Conservation (phyloP, 2,113 vertebrate species). For the Barbus barbus region DNA sequence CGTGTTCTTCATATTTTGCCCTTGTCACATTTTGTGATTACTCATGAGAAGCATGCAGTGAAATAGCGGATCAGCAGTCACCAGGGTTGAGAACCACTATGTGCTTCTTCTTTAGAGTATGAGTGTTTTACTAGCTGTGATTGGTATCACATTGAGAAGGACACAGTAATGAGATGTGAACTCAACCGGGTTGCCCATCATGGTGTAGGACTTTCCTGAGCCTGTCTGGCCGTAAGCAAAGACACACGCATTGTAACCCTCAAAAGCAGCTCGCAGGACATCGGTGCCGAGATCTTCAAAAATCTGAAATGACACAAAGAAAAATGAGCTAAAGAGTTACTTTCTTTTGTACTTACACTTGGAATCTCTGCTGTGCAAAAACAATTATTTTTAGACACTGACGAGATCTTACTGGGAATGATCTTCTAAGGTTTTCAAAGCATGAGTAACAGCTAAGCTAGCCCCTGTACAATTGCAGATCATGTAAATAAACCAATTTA, state of each 20-base stretch:
- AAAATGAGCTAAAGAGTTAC: neutral
- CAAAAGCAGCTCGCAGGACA: constrained; percentile 91
- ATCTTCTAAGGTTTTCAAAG: neutral
- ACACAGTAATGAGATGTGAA: neutral
- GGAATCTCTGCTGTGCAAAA: neutral
- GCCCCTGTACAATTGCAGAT: neutral
- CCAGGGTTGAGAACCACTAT: neutral
- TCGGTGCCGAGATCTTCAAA: constrained; percentile 90
- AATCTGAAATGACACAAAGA: constrained; percentile 72
- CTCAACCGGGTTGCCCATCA: constrained; percentile 93
- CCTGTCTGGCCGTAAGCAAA: constrained; percentile 97
- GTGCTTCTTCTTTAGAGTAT: neutral
- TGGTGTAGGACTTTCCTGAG: constrained; percentile 96
- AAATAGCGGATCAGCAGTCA: neutral
- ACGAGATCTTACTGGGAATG: too few relatives aligned
- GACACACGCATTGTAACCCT: constrained; percentile 96
- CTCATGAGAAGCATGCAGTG: constrained; percentile 57
- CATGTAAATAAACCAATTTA: neutral
- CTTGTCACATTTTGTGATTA: constrained; percentile 71
- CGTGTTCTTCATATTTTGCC: constrained; percentile 48
- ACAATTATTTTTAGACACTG: neutral
- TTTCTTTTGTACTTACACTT: neutral
- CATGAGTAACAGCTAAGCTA: neutral
- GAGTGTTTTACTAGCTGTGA: neutral
- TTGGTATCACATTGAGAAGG: neutral